Evolutionary conservation across 2,113 vertebrate species (phyloP).

Genomic region (Percopsis transmontana): DNA sequence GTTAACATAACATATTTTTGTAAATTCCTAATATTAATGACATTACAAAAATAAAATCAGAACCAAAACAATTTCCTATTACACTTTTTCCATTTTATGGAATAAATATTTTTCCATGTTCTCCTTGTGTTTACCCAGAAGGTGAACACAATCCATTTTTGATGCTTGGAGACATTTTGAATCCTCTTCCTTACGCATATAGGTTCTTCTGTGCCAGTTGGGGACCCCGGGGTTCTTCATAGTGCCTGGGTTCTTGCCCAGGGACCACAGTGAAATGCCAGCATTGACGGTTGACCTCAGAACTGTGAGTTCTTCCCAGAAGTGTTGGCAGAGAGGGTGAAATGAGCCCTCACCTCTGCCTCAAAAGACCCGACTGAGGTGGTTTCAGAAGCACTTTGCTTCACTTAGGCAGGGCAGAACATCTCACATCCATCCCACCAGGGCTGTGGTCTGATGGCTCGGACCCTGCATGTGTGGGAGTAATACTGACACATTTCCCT

Average conservation of each 20-base stretch:
- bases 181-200: slow-evolving; percentile 59
- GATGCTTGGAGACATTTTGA: slow-evolving; percentile 58
- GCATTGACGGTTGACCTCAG: slow-evolving; percentile 45
- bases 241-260: slow-evolving; percentile 12
- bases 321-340: slow-evolving; percentile 21
- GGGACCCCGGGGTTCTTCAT: background rate
- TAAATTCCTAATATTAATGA: too few relatives aligned
- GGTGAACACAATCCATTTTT: slow-evolving; percentile 61
- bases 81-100: too few relatives aligned
- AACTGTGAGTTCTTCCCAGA: slow-evolving; percentile 24
- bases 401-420: slow-evolving; percentile 9
- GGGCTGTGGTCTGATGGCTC: background rate
- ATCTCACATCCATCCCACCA: slow-evolving; percentile 3
- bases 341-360: slow-evolving; percentile 33
- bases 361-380: slow-evolving; percentile 15
- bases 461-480: too few relatives aligned
- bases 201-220: slow-evolving; percentile 43
- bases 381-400: slow-evolving; percentile 44
- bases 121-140: background rate
- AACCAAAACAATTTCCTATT: too few relatives aligned
- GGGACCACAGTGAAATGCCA: slow-evolving; percentile 34
- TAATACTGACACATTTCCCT: slow-evolving; percentile 4
- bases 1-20: too few relatives aligned
- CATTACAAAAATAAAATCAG: too few relatives aligned
- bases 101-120: too few relatives aligned